Evolutionary conservation across 2,797 vertebrate species (phyloP), one percentile per base, ranked within the genome.

Genomic region (Takifugu rubripes): DNA sequence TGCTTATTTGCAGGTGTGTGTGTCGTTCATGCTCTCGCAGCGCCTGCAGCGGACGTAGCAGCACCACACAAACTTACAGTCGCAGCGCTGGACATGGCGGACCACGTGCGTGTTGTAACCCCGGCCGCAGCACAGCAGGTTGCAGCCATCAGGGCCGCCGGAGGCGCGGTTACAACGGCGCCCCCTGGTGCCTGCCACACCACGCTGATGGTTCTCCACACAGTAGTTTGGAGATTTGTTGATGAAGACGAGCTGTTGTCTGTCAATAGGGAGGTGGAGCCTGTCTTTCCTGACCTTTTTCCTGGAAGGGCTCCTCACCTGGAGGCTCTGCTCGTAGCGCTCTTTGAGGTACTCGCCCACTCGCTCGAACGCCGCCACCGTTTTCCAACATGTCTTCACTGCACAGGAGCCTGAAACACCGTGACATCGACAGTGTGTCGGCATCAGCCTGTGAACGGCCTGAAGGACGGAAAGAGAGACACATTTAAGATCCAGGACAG

Each of bases 1-100:
- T 12, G 42, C 3, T 36, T 68, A 99, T 77, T 99, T 99, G 81
- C 97, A 99, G 55, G 96, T 98, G 83, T 99, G 94, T 27, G 96
- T 92, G 2, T 99, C 95, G 0, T 92, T 94, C 95, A 99, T 95
- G 79, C 93, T 98, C 84, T 99, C 97, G 2, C 97, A 99, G 52
- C 94, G 90, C 14, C 92, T 72, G 86, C 97, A 99, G 68, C 90
- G 94, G 27, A 99, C 97, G 0, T 95, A 96, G 85, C 97, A 99
- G 89, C 97, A 99, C 97, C 97, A 99, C 54, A 99, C 86, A 0
- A 99, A 99, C 86, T 95, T 97, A 83, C 97, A 99, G 47, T 96
- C 93, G 0, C 97, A 99, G 56, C 95, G 91, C 3, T 95, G 92
- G 57, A 96, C 93, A 0, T 94, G 92, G 33, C 97, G 81, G 58